These are phyloP conservation scores for Centruroides sculpturatus DNA, from an alignment of 1,140 invertebrate species.

Conservation along the genomic window DNA sequence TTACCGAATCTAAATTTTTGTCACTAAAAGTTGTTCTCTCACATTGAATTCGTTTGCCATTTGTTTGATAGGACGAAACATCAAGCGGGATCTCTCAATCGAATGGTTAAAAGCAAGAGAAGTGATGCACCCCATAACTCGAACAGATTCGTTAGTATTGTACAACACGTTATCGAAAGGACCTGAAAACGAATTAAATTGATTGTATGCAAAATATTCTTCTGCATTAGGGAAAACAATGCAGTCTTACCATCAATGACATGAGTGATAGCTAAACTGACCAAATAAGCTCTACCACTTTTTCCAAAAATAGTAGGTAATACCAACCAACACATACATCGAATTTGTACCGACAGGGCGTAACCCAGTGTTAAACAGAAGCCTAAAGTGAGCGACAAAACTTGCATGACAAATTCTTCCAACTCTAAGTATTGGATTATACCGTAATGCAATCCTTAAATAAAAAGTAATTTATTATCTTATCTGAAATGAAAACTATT, in stretches of 20 bases:
- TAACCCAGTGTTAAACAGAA: background rate
- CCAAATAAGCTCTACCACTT: slow-evolving; percentile 1
- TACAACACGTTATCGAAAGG: too few species aligned
- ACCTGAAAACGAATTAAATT: too few species aligned
- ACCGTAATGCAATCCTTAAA: background rate
- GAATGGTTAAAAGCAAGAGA: too few species aligned
- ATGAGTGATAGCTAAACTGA: slow-evolving; percentile 2
- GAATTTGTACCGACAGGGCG: slow-evolving; percentile 1
- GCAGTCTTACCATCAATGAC: slow-evolving; percentile 1
- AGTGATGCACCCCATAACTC: too few species aligned
- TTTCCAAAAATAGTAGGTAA: slow-evolving; percentile 1
- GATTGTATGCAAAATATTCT: too few species aligned
- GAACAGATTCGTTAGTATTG: too few species aligned
- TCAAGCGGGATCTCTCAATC: too few species aligned
- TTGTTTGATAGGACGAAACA: too few species aligned
- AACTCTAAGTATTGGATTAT: background rate
- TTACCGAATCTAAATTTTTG: too few species aligned
- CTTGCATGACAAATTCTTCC: background rate
- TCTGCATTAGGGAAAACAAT: too few species aligned
- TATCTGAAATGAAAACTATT: background rate
- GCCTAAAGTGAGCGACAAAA: background rate
- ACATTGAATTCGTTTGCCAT: too few species aligned
- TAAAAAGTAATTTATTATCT: background rate
- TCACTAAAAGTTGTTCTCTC: too few species aligned
- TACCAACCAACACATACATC: slow-evolving; percentile 6